phyloP scores from a whole-genome alignment of 2,888 invertebrate species.

The Ennomos fuscantarius region DNA sequence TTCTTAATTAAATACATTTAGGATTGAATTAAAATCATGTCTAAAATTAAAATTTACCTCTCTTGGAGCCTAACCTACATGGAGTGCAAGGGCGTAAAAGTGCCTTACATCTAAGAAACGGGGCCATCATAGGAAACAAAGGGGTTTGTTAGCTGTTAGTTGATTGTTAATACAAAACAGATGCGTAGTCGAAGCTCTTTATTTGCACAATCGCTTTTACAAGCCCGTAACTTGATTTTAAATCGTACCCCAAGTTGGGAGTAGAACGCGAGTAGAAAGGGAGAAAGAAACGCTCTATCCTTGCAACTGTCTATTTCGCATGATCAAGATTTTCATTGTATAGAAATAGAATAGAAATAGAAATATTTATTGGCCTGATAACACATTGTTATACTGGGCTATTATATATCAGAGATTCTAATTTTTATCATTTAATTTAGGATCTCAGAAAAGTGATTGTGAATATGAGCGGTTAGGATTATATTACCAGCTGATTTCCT shows the following conservation, averaged over 20 bases:
- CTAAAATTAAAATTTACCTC: slow-evolving; percentile 74
- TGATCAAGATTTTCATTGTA: too few relatives aligned
- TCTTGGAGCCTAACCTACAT: slow-evolving; percentile 56
- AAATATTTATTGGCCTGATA: too few relatives aligned
- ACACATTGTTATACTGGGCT: too few relatives aligned
- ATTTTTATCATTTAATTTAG: neutral
- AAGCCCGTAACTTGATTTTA: too few relatives aligned
- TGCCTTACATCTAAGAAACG: neutral
- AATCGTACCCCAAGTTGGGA: too few relatives aligned
- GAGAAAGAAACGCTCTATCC: too few relatives aligned
- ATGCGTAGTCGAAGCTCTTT: slow-evolving; percentile 14
- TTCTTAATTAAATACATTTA: slow-evolving; percentile 73
- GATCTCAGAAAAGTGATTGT: slow-evolving; percentile 1
- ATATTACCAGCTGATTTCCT: slow-evolving; percentile 2
- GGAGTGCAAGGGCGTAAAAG: slow-evolving; percentile 60
- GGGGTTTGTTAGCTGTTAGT: slow-evolving; percentile 3
- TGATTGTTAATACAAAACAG: slow-evolving; percentile 19
- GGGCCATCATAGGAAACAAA: neutral
- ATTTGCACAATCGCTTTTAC: slow-evolving; percentile 12
- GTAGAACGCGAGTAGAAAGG: too few relatives aligned
- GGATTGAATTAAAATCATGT: slow-evolving; percentile 69
- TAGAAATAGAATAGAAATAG: too few relatives aligned
- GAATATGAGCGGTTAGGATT: slow-evolving; percentile 16
- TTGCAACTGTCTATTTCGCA: too few relatives aligned
- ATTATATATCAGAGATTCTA: too few relatives aligned